phyloP scores from a whole-genome alignment of 53 echinoderm and acorn worm species.

The Holothuria scabra region DNA sequence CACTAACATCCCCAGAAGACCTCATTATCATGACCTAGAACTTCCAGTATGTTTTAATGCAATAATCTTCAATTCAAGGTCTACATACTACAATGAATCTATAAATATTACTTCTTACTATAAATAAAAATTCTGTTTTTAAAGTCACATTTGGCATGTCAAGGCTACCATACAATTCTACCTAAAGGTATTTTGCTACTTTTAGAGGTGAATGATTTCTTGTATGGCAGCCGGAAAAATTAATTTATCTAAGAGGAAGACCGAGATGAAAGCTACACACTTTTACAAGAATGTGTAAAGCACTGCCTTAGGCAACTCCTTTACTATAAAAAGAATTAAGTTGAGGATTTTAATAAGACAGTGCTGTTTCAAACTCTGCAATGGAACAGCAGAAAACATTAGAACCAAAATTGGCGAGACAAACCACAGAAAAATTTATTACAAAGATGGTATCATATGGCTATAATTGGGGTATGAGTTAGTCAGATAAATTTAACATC shows the following conservation, averaged over 20 bases:
- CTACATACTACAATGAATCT: too few species aligned
- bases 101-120: too few species aligned
- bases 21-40: too few species aligned
- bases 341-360: constrained; percentile 8
- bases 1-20: too few species aligned
- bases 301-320: constrained; percentile 4
- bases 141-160: too few species aligned
- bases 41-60: too few species aligned
- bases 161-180: constrained; percentile 16
- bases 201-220: constrained; percentile 30
- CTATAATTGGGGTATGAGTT: too few species aligned
- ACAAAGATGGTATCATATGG: too few species aligned
- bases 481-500: too few species aligned
- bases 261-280: constrained; percentile 1
- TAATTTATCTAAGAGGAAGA: constrained; percentile 31
- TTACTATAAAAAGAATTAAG: neutral
- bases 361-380: constrained; percentile 3
- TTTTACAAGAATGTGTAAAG: constrained; percentile 32
- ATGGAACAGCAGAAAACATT: neutral
- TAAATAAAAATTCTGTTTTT: too few species aligned
- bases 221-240: constrained; percentile 27
- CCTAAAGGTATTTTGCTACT: constrained; percentile 16
- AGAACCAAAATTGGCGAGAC: neutral
- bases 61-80: too few species aligned
- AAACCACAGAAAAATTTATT: constrained; percentile 13